A percentile compares a stretch with the other conserved stretches of the same genome.
Conservation (phyloP, 2,888 invertebrate genomes). For the Bedellia somnulentella region DNA sequence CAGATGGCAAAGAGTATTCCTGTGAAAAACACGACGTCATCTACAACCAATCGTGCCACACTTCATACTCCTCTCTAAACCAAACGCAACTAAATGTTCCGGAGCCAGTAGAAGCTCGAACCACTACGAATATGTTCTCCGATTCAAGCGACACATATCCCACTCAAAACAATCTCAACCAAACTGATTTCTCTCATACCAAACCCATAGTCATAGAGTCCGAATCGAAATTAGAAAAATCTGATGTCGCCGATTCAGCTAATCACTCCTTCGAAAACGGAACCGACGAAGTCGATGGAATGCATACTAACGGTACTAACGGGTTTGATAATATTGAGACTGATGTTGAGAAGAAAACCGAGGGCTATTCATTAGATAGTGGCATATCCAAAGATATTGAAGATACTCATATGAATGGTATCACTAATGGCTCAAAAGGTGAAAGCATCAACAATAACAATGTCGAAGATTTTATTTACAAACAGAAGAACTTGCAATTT, state of each 20-base stretch:
- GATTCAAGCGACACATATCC: conserved; percentile 49
- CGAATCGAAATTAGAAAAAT: conserved; percentile 29
- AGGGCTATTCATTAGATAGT: conserved; percentile 46
- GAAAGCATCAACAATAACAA: conserved; percentile 10
- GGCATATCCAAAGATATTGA: conserved; percentile 42
- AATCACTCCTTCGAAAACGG: conserved; percentile 50
- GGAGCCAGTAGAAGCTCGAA: conserved; percentile 36
- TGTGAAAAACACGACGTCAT: conserved; percentile 49
- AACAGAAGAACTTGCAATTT: conserved; percentile 21
- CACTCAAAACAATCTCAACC: conserved; percentile 46
- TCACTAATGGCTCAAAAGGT: conserved; percentile 10
- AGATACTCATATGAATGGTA: conserved; percentile 14
- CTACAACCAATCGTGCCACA: conserved; percentile 42
- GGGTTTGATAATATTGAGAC: conserved; percentile 19
- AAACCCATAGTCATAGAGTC: conserved; percentile 50
- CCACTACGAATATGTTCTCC: conserved; percentile 29
- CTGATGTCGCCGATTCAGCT: conserved; percentile 33
- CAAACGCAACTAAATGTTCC: conserved; percentile 44
- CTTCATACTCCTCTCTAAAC: conserved; percentile 43
- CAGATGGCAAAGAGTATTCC: conserved; percentile 51
- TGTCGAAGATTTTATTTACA: too few species aligned
- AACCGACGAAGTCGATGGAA: conserved; percentile 39
- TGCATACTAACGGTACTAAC: conserved; percentile 21
- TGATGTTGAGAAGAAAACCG: conserved; percentile 27
- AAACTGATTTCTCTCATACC: conserved; percentile 48